These are phyloP conservation scores for Poeciliopsis presidionis DNA, from an alignment of 2,797 vertebrate species.

Conservation along the genomic window DNA sequence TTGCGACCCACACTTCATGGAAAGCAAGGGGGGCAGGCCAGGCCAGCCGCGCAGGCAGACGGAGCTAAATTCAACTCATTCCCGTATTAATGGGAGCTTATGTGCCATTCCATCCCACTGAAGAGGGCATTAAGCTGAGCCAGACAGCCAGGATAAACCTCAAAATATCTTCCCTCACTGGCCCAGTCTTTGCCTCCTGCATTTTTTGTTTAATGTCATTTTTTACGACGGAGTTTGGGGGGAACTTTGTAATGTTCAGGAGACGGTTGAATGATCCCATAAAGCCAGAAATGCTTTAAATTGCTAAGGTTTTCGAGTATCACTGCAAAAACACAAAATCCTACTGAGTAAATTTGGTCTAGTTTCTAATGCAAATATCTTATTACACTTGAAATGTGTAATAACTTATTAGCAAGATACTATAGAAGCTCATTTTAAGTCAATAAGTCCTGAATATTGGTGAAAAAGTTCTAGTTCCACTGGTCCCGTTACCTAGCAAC, in stretches of 20 bases:
- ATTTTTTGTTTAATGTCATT: slow-evolving; percentile 7
- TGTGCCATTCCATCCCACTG: slow-evolving; percentile 79
- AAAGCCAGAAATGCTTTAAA: background rate
- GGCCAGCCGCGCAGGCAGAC: slow-evolving; percentile 72
- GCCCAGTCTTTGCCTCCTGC: slow-evolving; percentile 50
- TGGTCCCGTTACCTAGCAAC: too few relatives aligned
- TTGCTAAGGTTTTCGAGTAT: background rate
- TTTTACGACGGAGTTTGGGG: background rate
- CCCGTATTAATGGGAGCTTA: slow-evolving; percentile 85
- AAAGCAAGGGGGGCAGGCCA: slow-evolving; percentile 71
- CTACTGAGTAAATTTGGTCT: too few relatives aligned
- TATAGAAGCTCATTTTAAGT: too few relatives aligned
- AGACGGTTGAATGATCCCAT: background rate
- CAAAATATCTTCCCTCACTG: slow-evolving; percentile 74
- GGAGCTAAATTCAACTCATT: slow-evolving; percentile 85
- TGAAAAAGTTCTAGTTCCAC: too few relatives aligned
- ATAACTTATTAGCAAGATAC: too few relatives aligned
- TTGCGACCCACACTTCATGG: slow-evolving; percentile 80
- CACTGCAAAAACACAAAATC: too few relatives aligned
- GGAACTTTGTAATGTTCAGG: background rate
- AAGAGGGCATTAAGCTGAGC: slow-evolving; percentile 76
- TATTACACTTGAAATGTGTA: too few relatives aligned
- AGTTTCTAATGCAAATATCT: too few relatives aligned
- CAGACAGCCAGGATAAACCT: slow-evolving; percentile 79
- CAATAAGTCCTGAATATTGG: too few relatives aligned